phyloP scores from a whole-genome alignment of 1,140 invertebrate genomes.

The Brachionus asplanchnoidis region DNA sequence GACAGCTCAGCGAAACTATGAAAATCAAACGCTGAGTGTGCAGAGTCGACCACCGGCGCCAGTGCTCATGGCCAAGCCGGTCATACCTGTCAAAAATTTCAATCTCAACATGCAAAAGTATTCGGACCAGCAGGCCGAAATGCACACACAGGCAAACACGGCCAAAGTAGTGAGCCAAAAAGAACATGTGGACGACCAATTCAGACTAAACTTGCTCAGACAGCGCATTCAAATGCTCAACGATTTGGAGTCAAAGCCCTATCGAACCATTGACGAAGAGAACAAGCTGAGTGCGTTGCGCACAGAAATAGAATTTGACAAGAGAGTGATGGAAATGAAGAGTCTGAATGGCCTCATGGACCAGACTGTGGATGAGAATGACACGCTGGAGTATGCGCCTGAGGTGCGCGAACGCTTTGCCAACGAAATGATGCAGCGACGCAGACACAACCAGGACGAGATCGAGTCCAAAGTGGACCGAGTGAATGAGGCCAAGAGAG shows the following conservation, averaged over 20 bases:
- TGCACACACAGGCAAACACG: not conserved
- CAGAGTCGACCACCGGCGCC: not conserved
- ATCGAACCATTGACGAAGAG: constrained; percentile 20
- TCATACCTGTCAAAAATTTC: constrained; percentile 12
- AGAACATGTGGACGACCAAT: constrained; percentile 19
- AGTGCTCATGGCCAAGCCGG: not conserved
- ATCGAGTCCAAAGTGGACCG: not conserved
- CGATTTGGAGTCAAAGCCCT: not conserved
- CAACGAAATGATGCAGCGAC: not conserved
- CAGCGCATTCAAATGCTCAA: constrained; percentile 29
- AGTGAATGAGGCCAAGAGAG: not conserved
- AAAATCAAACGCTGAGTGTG: not conserved
- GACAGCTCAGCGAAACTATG: not conserved
- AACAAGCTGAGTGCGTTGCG: not conserved
- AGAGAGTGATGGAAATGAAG: constrained; percentile 22
- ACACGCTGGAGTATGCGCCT: not conserved
- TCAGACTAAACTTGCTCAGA: not conserved
- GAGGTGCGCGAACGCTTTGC: constrained; percentile 20
- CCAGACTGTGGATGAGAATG: not conserved
- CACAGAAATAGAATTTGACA: constrained; percentile 37
- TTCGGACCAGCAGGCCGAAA: not conserved
- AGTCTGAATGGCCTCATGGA: not conserved
- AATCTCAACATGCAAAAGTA: not conserved
- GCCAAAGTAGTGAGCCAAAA: not conserved
- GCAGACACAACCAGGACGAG: not conserved